Evolutionary conservation across 2,113 vertebrate species (phyloP), one percentile per base, ranked within the genome.

Genomic region (Ciconia boyciana): DNA sequence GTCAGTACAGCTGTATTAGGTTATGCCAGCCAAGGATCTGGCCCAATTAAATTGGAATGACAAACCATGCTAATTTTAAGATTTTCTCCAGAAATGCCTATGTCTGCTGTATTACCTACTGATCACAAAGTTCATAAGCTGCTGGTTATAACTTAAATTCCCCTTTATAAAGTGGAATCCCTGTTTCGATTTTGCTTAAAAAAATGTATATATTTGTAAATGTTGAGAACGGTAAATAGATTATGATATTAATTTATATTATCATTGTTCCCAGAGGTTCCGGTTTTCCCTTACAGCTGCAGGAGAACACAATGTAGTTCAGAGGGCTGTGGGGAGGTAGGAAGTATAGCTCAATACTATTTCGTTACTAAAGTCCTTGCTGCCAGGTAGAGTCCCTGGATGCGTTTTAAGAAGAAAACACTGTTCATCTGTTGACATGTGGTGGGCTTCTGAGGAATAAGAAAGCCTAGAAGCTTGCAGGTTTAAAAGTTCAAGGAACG

Each of bases 371-470:
- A 93, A 93, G 60, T 43, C 31, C 69, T 61, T 81, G 34, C 95
- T 96, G 81, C 69, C 51, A 72, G 70, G 52, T 82, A 69, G 39
- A 85, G 88, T 81, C 54, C 46, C 22, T 60, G 29, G n/a, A 29
- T 62, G 22, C n/a, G 3, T 74, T 87, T 69, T 88, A 94, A 94
- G 94, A 96, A 75, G 29, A 70, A 77, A 91, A 55, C 17, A 21
- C 20, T n/a, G 24, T 46, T 85, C 20, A 41, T 72, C 51, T 88
- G 25, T 39, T 89, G 69, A 46, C 55, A 71, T 48, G 25, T 32
- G 57, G 75, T 96, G 54, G 79, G 91, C 65, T 96, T 96, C 74
- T 78, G 85, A 94, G 90, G 29, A 78, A 66, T 65, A 90, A 83
- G 72, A 79, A 93, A 91, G 39, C 55, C 60, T 71, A 66, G 74